phyloP scores from a whole-genome alignment of 2,797 vertebrate species.

The Catharus ustulatus region DNA sequence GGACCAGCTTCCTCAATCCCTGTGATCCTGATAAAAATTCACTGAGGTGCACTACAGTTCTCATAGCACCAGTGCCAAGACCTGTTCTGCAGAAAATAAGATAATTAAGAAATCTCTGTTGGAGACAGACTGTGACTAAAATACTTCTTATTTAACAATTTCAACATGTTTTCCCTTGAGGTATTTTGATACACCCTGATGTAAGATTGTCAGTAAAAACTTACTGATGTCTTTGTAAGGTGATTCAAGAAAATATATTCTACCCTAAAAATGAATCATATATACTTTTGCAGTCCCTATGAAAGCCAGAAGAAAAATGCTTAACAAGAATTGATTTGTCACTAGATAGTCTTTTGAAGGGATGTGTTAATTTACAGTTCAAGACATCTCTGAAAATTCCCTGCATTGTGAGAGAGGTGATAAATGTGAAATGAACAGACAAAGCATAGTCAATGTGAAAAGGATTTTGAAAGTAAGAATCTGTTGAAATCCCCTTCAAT shows the following conservation, averaged over 20 bases:
- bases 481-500: not conserved
- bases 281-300: not conserved
- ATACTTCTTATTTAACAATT: not conserved
- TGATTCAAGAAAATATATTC: not conserved
- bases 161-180: not conserved
- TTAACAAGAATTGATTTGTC: not conserved
- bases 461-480: not conserved
- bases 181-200: not conserved
- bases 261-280: not conserved
- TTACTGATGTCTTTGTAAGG: not conserved
- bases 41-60: accelerated
- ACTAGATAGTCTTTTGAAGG: not conserved
- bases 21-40: not conserved
- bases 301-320: not conserved
- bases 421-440: not conserved
- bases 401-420: not conserved
- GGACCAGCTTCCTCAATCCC: not conserved
- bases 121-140: not conserved
- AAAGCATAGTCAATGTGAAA: not conserved
- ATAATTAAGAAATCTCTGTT: not conserved
- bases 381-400: not conserved
- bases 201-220: not conserved
- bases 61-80: not conserved
- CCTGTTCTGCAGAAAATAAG: not conserved
- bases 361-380: not conserved